Percentiles rank a stretch among this genome's conserved stretches.
phyloP scores from a whole-genome alignment of 2,113 vertebrate genomes.

The Garra rufa region DNA sequence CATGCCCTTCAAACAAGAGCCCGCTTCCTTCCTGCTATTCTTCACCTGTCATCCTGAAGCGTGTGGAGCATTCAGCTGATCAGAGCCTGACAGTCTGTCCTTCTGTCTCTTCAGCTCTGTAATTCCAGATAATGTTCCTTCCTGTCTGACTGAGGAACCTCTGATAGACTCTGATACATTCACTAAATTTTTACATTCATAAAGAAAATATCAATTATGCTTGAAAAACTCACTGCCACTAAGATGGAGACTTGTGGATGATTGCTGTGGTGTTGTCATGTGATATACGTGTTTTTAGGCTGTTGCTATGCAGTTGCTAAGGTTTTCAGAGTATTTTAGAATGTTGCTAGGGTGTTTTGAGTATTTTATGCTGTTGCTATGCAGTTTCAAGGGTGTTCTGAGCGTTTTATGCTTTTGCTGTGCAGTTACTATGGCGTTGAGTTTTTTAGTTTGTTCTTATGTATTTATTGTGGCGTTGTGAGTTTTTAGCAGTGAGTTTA shows the following conservation, averaged over 20 bases:
- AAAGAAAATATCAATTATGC: not conserved
- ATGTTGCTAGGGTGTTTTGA: no score
- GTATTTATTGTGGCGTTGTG: no score
- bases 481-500: no score
- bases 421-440: no score
- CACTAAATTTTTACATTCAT: not conserved
- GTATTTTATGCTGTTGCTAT: no score
- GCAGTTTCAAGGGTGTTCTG: no score
- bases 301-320: no score
- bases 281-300: no score
- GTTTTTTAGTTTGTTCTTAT: no score
- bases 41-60: not conserved
- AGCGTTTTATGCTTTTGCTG: no score
- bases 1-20: conserved; percentile 15
- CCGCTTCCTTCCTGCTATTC: conserved; percentile 51
- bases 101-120: conserved; percentile 19
- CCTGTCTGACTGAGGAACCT: not conserved
- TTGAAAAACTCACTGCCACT: not conserved
- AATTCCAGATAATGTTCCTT: not conserved
- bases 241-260: not conserved
- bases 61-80: not conserved
- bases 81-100: not conserved
- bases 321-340: no score
- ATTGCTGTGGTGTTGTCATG: no score
- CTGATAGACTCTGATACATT: not conserved